Base-by-base conservation (phyloP, 2,888 invertebrate species). In the Xestia xanthographa region DNA sequence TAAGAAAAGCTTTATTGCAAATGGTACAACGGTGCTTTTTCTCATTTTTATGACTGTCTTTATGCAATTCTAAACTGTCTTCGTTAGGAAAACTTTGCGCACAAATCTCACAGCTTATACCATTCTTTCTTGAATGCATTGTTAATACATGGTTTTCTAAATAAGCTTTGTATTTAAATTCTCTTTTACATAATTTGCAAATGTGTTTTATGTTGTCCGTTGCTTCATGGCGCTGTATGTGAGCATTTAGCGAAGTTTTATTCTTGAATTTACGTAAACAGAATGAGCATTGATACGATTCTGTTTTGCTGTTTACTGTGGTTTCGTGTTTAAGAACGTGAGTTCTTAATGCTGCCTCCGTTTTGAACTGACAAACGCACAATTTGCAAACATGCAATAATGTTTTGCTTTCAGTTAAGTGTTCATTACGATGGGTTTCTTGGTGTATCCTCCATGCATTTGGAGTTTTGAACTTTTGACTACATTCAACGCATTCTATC, bases 81-180 rank as follows among this genome's bases (percentile, higher is more conserved):
- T 96, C 93, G 0, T 93, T 93, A 0, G 93, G 88, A 73, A 96
- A 97, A 5, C 90, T 91, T 73, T 95, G 90, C 0, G 90, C 77
- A 69, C 97, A 97, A n/a, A 94, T 88, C 0, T 95, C 91, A 77
- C 97, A 97, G 20, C 92, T 91, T 48, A 93, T 95, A 0, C 95
- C 96, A 63, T 94, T 96, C 66, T 94, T 94, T 41, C 94, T 94
- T 34, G 96, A 95, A 74, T 97, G 97, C 58, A 94, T 90, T 26
- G 96, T 88, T 82, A 95, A 56, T 71, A 97, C 93, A 79, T 97
- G 97, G 20, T 96, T 97, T 12, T 96, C 95, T 66, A 97, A 91
- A 81, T 96, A 97, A 0, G 97, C 96, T 78, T 95, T 93, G 48
- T 97, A 96, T n/a, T 97, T 96, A 76, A 97, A 97, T 41, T 97